phyloP scores from a whole-genome alignment of 2,797 vertebrate species.

The Siniperca scherzeri region DNA sequence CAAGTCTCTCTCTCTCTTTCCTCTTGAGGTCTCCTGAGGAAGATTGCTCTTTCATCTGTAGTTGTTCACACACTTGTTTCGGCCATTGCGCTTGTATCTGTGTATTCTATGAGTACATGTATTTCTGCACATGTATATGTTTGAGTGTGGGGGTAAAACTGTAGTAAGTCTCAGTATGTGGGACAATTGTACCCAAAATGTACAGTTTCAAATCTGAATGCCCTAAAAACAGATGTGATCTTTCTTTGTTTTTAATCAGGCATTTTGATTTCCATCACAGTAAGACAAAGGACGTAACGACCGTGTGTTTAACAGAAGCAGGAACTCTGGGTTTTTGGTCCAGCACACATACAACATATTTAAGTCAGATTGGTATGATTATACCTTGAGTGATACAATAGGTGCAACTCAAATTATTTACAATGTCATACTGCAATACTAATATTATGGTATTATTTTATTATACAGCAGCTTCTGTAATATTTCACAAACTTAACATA shows the following conservation, averaged over 20 bases:
- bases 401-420: slow-evolving; percentile 2
- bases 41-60: slow-evolving; percentile 91
- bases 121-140: slow-evolving; percentile 62
- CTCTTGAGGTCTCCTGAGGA: slow-evolving; percentile 81
- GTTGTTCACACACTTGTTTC: slow-evolving; percentile 98
- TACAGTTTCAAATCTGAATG: slow-evolving; percentile 18
- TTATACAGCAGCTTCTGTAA: slow-evolving; percentile 18
- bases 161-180: slow-evolving; percentile 7
- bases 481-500: slow-evolving; percentile 33
- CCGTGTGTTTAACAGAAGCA: neutral
- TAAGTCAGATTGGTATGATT: neutral
- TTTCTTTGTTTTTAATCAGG: neutral
- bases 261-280: slow-evolving; percentile 7
- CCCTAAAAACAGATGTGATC: slow-evolving; percentile 23
- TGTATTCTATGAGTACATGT: slow-evolving; percentile 61
- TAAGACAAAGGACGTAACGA: slow-evolving; percentile 1
- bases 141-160: slow-evolving; percentile 26
- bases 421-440: slow-evolving; percentile 4
- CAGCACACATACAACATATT: neutral
- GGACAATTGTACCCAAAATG: slow-evolving; percentile 9
- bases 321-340: neutral
- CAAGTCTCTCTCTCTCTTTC: slow-evolving; percentile 80
- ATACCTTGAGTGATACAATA: neutral
- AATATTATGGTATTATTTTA: slow-evolving; percentile 4
- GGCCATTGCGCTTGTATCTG: slow-evolving; percentile 85